phyloP scores from a whole-genome alignment of 2,113 vertebrate genomes.

The Sardina pilchardus region DNA sequence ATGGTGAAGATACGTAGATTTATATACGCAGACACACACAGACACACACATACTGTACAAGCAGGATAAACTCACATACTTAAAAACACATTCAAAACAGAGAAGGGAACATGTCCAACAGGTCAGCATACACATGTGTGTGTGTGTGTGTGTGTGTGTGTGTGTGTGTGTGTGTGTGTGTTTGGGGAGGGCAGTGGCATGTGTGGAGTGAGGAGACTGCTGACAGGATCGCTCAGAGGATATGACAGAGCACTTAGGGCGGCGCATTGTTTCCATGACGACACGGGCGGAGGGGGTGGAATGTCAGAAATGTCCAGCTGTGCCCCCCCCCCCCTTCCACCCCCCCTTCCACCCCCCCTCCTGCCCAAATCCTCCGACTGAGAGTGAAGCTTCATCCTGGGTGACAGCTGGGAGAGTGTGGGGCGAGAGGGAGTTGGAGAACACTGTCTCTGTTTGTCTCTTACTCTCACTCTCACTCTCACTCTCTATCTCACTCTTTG shows the following conservation, averaged over 20 bases:
- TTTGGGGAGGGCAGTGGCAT: background rate
- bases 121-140: background rate
- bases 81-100: background rate
- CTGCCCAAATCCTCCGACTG: constrained; percentile 33
- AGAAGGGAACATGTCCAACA: too few species aligned
- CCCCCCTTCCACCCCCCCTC: too few species aligned
- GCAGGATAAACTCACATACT: background rate
- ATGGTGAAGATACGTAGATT: too few species aligned
- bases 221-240: background rate
- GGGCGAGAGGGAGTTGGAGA: background rate
- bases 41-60: background rate
- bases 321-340: constrained; percentile 43
- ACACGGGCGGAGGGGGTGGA: constrained; percentile 57
- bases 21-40: background rate
- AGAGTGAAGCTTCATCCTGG: constrained; percentile 28
- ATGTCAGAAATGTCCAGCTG: constrained; percentile 65
- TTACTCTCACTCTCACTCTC: background rate
- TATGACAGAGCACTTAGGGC: background rate
- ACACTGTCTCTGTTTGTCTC: background rate
- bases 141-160: constrained; percentile 6
- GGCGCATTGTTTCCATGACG: constrained; percentile 54
- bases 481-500: background rate
- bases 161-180: constrained; percentile 25
- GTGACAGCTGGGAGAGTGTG: constrained; percentile 49
- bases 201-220: background rate